phyloP scores from a whole-genome alignment of 2,888 invertebrate genomes.

The Rhamnusium bicolor region DNA sequence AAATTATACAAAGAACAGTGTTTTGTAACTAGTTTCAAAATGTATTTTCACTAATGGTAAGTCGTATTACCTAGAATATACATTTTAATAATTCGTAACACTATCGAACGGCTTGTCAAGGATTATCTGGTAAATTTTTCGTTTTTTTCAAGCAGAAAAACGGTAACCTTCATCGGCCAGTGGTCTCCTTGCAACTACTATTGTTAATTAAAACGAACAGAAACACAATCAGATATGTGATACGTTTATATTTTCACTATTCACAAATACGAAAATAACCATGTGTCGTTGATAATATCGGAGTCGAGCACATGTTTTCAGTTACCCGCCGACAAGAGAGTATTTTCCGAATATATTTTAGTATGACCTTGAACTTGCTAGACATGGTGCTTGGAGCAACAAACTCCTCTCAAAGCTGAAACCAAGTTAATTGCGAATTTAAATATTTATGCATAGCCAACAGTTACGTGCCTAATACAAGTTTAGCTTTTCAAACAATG shows the following conservation, averaged over 20 bases:
- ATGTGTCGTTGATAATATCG: conserved; percentile 18
- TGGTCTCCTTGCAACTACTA: background rate
- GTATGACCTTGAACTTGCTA: conserved; percentile 54
- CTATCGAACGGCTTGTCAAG: too few species aligned
- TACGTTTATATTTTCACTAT: conserved; percentile 14
- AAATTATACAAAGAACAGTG: too few species aligned
- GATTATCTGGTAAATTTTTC: too few species aligned
- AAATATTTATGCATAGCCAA: conserved; percentile 31
- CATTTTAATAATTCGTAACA: too few species aligned
- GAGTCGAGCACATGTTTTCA: conserved; percentile 31
- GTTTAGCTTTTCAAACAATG: conserved; percentile 20
- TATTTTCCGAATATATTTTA: conserved; percentile 50
- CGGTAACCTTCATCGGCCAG: background rate
- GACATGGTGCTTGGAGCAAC: conserved; percentile 47
- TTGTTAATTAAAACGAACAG: background rate
- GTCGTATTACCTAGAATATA: too few species aligned
- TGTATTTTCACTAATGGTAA: too few species aligned
- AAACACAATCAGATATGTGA: conserved; percentile 9
- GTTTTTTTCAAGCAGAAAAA: background rate
- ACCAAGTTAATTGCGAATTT: conserved; percentile 36
- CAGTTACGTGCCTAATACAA: conserved; percentile 20
- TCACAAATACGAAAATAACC: conserved; percentile 30
- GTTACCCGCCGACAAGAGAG: conserved; percentile 18
- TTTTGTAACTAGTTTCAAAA: too few species aligned
- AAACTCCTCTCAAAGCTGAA: conserved; percentile 41